Base-by-base conservation (phyloP, 2,797 vertebrate species). In the Taenioides sp. region DNA sequence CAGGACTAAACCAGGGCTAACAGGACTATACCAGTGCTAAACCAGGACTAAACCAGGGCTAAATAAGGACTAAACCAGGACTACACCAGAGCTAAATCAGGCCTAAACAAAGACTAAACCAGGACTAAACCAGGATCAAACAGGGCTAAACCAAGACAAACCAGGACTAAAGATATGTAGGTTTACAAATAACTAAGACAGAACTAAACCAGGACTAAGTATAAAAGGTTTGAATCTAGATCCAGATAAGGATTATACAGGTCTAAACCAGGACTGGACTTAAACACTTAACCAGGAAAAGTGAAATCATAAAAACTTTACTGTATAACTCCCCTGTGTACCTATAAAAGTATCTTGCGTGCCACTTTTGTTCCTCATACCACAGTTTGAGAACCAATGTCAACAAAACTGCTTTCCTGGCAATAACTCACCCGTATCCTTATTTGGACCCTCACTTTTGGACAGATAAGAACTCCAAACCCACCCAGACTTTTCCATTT, bases 381-480 rank as follows among this genome's bases (percentile, higher is more conserved):
- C 55, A 58, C 23, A 58, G 55, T 61, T 34, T n/a, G 28, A 34
- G 10, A 61, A 61, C 17, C 59, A n/a, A 20, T 12, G 28, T 91
- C 88, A 85, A 87, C 88, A 79, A 89, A 64, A 90, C 90, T 85
- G 86, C 50, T 87, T 77, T 85, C n/a, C 49, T 71, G 57, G 64
- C 76, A 78, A 70, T 73, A 68, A 80, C 71, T 86, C 82, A 83
- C 78, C 85, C 78, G 70, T 92, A 76, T 91, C 95, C 95, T 95
- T 98, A 95, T 98, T 96, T 96, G 96, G 96, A 83, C 88, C 81
- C 65, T 25, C 3, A 5, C 86, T 81, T 79, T 84, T 69, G 59
- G 77, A 65, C 76, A 89, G 47, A 86, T 72, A 84, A 79, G 75
- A 84, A 50, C 18, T 71, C 57, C 79, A 72, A 76, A 37, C 70